Percentiles rank a stretch among this genome's conserved stretches.
Evolutionary conservation across 2,888 invertebrate species (phyloP).

Genomic region (Yponomeuta cagnagella): DNA sequence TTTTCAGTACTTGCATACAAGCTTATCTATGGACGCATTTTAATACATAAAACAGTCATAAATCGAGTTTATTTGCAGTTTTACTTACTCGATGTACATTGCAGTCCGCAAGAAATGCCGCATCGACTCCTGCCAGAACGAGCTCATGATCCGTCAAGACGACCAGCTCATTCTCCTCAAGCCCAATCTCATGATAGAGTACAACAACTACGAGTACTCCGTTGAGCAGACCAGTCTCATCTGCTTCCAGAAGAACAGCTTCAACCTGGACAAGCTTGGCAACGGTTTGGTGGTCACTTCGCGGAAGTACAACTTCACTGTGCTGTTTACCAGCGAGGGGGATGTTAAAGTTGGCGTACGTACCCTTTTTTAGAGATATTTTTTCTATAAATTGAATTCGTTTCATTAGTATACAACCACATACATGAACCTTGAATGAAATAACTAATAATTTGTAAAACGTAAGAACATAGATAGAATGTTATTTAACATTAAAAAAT

Average conservation of each 20-base stretch:
- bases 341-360: constrained; percentile 83
- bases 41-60: too few species aligned
- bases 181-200: constrained; percentile 79
- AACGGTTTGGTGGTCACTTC: constrained; percentile 81
- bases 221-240: constrained; percentile 77
- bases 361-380: constrained; percentile 14
- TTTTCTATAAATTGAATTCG: too few species aligned
- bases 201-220: constrained; percentile 79
- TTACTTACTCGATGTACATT: background rate
- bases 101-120: constrained; percentile 81
- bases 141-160: constrained; percentile 78
- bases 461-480: too few species aligned
- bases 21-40: too few species aligned
- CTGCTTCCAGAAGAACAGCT: constrained; percentile 77
- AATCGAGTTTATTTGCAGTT: too few species aligned
- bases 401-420: too few species aligned
- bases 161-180: constrained; percentile 75
- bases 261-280: constrained; percentile 81
- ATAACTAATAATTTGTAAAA: too few species aligned
- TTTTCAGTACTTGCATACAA: too few species aligned
- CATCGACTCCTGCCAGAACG: constrained; percentile 74
- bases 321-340: constrained; percentile 81
- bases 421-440: too few species aligned
- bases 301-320: constrained; percentile 82
- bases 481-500: too few species aligned